Evolutionary conservation across 2,888 invertebrate species (phyloP), one percentile per base, ranked within the genome.

Genomic region (Minunthozetes semirufus): DNA sequence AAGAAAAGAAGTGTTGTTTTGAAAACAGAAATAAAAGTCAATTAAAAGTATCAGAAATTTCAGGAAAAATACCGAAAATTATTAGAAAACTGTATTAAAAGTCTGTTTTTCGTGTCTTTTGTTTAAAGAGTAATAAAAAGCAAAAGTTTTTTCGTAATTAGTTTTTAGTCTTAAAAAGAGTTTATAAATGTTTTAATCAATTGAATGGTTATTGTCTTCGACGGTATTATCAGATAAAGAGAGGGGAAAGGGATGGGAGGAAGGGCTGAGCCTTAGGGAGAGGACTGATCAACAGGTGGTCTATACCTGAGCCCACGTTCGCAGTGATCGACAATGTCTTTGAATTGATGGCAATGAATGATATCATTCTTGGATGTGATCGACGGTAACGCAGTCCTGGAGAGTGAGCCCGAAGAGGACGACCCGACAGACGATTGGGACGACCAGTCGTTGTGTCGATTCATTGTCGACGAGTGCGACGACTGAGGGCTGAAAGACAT

Each of bases 401-500:
- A 68, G 5, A 42, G 46, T n/a, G 68, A 68, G 1, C 68, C 68
- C 19, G 68, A 68, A 38, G 68, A 68, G 17, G 68, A 68, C 8
- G 42, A 46, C 1, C 68, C 68, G n/a, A 68, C 22, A 9, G 68
- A 68, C 19, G 68, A 68, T 46, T 68, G 68, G 17, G 22, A 22
- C 46, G 68, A 68, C 68, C 68, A 68, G 19, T 68, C 68, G 25
- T 68, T 68, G 25, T 42, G 13, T 0, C 17, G 3, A 46, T 25
- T 29, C 3, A 6, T 63, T 15, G 33, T n/a, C 63, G 63, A 63
- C n/a, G 68, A 68, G 15, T 68, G 46, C 13, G 22, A 6, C 17
- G 42, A 46, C 38, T 46, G 68, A 0, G 68, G 68, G 46, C 68
- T 68, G 15, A 68, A 68, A n/a, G 68, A 68, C 68, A 66, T 66